These are phyloP conservation scores for Drosophila sp. DNA, from an alignment of 1,140 invertebrate species.

Conservation along the genomic window DNA sequence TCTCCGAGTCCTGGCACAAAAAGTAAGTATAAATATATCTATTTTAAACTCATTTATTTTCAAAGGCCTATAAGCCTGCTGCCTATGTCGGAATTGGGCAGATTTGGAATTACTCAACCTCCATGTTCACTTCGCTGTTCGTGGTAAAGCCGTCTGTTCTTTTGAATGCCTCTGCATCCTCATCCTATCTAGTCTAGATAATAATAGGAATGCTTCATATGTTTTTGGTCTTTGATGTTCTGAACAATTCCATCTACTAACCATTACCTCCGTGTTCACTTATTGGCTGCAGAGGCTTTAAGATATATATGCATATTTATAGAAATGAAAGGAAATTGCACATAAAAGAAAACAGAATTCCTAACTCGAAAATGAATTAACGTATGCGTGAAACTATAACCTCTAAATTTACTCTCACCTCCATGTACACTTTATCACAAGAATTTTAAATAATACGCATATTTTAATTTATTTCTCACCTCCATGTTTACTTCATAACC, in stretches of 20 bases:
- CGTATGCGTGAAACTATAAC: not conserved
- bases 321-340: conserved; percentile 15
- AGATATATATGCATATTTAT: not conserved
- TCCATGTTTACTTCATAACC: too few relatives aligned
- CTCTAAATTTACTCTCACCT: not conserved
- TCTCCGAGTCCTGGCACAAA: not conserved
- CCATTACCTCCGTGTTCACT: conserved; percentile 1
- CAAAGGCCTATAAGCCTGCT: conserved; percentile 11
- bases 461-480: too few relatives aligned
- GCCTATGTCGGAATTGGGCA: not conserved
- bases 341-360: not conserved
- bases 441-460: too few relatives aligned
- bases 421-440: not conserved
- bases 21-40: conserved; percentile 10
- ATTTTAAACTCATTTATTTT: conserved; percentile 11
- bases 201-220: conserved; percentile 14
- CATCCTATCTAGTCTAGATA: not conserved
- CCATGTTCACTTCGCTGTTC: not conserved
- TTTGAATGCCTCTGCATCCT: not conserved
- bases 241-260: not conserved
- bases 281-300: not conserved
- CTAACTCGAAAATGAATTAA: not conserved
- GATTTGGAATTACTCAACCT: not conserved
- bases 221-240: conserved; percentile 14
- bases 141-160: not conserved